Evolutionary conservation across 2,888 invertebrate genomes (phyloP).

Genomic region (Drosophila kambysellisi): DNA sequence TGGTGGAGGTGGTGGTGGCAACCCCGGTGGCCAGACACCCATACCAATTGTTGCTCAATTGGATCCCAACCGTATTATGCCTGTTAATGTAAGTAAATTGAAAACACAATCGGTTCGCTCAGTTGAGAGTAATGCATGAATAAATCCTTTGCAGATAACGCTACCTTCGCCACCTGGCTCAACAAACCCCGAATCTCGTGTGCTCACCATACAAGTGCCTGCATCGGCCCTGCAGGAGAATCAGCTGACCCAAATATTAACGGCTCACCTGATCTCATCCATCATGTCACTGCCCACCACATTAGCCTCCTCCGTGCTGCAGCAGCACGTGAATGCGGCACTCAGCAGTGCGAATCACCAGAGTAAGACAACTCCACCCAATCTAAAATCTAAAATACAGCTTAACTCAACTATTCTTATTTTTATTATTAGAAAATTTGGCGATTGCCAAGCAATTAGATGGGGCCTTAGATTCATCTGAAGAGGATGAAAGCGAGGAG

Average conservation of each 20-base stretch:
- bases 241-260: constrained; percentile 89
- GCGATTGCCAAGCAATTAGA: constrained; percentile 86
- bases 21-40: constrained; percentile 67
- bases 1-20: constrained; percentile 32
- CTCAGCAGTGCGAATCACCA: constrained; percentile 87
- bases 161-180: constrained; percentile 90
- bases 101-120: too few relatives aligned
- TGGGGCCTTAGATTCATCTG: constrained; percentile 90
- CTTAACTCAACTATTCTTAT: background rate
- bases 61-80: constrained; percentile 87
- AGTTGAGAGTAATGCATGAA: background rate
- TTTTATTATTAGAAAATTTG: constrained; percentile 74
- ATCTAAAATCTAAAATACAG: background rate
- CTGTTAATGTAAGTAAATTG: constrained; percentile 86
- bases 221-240: constrained; percentile 92
- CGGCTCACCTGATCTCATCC: constrained; percentile 95
- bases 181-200: constrained; percentile 88
- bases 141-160: constrained; percentile 88
- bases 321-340: constrained; percentile 94
- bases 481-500: constrained; percentile 92
- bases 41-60: constrained; percentile 85
- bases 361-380: constrained; percentile 63
- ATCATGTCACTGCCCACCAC: constrained; percentile 94
- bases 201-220: constrained; percentile 95
- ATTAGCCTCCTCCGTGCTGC: constrained; percentile 92